Base-by-base conservation (phyloP, 2,888 invertebrate genomes). In the Chydorus sphaericus region DNA sequence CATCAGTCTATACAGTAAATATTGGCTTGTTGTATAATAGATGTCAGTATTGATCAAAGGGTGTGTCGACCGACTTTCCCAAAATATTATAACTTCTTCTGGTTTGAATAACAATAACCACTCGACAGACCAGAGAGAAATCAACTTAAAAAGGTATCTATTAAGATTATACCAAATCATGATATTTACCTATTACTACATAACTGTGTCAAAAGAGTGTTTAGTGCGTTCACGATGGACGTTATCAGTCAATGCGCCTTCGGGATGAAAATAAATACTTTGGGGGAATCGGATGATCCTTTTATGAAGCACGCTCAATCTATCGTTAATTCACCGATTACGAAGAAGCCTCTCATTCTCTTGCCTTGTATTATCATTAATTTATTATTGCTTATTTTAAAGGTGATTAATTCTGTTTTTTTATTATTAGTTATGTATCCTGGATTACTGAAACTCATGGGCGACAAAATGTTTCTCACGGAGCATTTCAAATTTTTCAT, bases 401-500 rank as follows among this genome's bases (percentile, higher is more conserved):
- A 48, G 10, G 10, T 2, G 5, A 10, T n/a, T n/a, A n/a, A n/a
- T n/a, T n/a, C n/a, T n/a, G n/a, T n/a, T 16, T 55, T 48, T 28
- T 8, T 31, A 6, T 33, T 29, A 18, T 14, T 36, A 55, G 55
- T 55, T 44, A 48, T 55, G 31, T 55, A 20, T 6, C 44, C 31
- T 10, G 8, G 38, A 5, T 26, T 30, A 26, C 23, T 55, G 16
- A 48, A 26, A 10, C 31, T 18, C 1, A 16, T 55, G 6, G 26
- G 26, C 11, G 28, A 26, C 7, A 8, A 2, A 8, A 10, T 55
- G n/a, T 44, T 55, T 30, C 20, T 48, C 11, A 29, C 48, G 16
- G 31, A 55, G 23, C 20, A 48, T 16, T 44, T 55, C 11, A 31
- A 39, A n/a, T 57, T 57, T 20, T 57, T 57, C 28, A 44, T 39